These are phyloP conservation scores for Spatulosminthurus flaviceps DNA, from an alignment of 2,888 invertebrate species.

Conservation along the genomic window DNA sequence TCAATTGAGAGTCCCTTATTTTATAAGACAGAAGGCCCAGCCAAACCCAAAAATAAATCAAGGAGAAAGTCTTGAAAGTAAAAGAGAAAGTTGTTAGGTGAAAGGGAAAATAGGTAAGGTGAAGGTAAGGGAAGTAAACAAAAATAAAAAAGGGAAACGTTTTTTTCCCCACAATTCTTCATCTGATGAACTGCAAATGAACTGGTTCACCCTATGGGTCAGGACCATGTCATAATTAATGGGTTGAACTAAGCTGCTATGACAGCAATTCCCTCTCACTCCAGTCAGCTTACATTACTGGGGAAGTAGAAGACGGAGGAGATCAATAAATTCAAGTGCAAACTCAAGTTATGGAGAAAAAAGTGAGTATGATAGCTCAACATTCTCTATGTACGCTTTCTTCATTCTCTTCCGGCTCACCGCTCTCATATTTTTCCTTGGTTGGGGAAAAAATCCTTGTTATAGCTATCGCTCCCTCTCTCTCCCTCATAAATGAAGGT, in stretches of 20 bases:
- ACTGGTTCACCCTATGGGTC: not conserved
- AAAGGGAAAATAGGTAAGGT: too few relatives aligned
- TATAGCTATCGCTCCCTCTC: not conserved
- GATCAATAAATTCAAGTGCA: slow-evolving; percentile 14
- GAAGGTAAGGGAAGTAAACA: too few relatives aligned
- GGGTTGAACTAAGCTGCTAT: not conserved
- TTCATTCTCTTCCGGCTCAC: not conserved
- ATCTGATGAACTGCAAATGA: not conserved
- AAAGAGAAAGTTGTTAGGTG: not conserved
- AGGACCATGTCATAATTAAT: not conserved
- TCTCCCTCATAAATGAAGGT: not conserved
- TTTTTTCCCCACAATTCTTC: not conserved
- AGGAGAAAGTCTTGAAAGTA: not conserved
- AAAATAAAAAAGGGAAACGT: not conserved
- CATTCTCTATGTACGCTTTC: not conserved
- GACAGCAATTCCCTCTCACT: slow-evolving; percentile 2
- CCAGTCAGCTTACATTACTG: not conserved
- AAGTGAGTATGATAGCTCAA: not conserved
- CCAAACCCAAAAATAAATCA: too few relatives aligned
- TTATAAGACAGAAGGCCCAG: not conserved
- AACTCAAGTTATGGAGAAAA: not conserved
- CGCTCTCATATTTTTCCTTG: not conserved
- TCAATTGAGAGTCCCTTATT: not conserved
- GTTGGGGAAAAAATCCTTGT: not conserved
- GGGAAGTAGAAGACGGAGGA: not conserved